Percentiles rank a stretch among this genome's conserved stretches.
Evolutionary conservation across 2,113 vertebrate genomes (phyloP).

Genomic region (Sylvia atricapilla): DNA sequence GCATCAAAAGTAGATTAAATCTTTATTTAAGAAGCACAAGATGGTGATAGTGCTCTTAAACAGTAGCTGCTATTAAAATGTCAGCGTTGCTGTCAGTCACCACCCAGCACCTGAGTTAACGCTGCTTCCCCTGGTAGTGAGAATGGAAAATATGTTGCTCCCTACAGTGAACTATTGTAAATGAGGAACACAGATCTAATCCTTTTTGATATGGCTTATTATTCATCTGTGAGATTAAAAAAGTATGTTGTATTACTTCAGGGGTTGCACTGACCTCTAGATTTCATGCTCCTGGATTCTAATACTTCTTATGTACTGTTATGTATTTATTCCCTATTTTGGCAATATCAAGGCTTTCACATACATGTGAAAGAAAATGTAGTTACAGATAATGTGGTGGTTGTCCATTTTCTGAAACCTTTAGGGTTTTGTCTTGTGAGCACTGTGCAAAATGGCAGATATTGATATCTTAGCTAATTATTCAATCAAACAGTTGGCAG

Average conservation of each 20-base stretch:
- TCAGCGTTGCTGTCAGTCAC: slow-evolving; percentile 44
- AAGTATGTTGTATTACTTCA: slow-evolving; percentile 10
- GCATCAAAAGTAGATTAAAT: slow-evolving; percentile 41
- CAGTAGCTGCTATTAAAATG: slow-evolving; percentile 53
- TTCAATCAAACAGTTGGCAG: slow-evolving; percentile 66
- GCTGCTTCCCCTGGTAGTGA: not conserved
- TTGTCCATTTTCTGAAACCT: slow-evolving; percentile 18
- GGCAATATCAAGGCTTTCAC: not conserved
- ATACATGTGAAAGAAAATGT: not conserved
- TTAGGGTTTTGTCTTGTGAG: slow-evolving; percentile 1
- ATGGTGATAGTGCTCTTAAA: slow-evolving; percentile 32
- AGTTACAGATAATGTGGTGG: not conserved
- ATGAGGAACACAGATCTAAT: slow-evolving; percentile 35
- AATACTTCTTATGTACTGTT: not conserved
- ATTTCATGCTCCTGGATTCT: slow-evolving; percentile 44
- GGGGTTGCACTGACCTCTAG: not conserved
- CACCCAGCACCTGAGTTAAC: not conserved
- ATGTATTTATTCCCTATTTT: not conserved
- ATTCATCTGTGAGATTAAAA: slow-evolving; percentile 34
- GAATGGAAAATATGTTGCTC: not conserved
- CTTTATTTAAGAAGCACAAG: slow-evolving; percentile 26
- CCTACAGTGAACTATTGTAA: slow-evolving; percentile 1
- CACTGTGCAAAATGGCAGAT: slow-evolving; percentile 24
- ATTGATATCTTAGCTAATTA: slow-evolving; percentile 65
- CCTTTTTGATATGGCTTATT: slow-evolving; percentile 34